Conservation (phyloP, 2,797 vertebrate species). For the Scleropages formosus region DNA sequence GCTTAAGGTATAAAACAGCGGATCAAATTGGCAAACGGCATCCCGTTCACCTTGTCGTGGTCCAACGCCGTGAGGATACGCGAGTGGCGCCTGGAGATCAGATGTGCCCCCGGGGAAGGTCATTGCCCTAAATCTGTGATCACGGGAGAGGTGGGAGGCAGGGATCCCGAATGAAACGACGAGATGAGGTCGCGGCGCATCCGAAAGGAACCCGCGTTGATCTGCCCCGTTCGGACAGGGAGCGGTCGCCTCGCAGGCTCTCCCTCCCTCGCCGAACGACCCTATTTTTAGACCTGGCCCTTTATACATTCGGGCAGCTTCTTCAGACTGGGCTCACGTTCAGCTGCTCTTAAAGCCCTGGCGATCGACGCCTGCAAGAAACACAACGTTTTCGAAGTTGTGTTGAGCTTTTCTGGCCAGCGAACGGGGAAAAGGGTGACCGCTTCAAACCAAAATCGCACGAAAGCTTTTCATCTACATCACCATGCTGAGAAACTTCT, state of each 20-base stretch:
- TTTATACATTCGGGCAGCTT: background rate
- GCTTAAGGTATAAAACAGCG: no score
- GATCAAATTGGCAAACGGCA: background rate
- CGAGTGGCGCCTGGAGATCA: background rate
- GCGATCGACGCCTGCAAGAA: background rate
- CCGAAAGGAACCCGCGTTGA: constrained; percentile 8
- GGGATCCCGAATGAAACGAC: no score
- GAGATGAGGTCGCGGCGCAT: background rate
- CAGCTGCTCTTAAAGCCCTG: background rate
- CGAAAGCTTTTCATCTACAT: background rate
- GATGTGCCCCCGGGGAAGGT: no score
- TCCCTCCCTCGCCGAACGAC: background rate
- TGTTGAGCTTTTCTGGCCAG: background rate
- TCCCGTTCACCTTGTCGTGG: background rate
- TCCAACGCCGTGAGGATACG: background rate
- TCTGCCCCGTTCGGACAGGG: no score
- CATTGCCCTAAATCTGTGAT: no score
- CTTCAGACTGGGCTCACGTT: background rate
- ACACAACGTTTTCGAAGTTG: background rate
- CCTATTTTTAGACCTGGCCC: background rate
- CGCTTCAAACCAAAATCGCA: no score
- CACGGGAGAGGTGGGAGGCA: no score
- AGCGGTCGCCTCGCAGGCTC: background rate
- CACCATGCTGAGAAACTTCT: background rate
- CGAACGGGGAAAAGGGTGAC: background rate